Evolutionary conservation across 2,797 vertebrate genomes (phyloP), one percentile per base, ranked within the genome.

Genomic region (Apodemus agrarius): DNA sequence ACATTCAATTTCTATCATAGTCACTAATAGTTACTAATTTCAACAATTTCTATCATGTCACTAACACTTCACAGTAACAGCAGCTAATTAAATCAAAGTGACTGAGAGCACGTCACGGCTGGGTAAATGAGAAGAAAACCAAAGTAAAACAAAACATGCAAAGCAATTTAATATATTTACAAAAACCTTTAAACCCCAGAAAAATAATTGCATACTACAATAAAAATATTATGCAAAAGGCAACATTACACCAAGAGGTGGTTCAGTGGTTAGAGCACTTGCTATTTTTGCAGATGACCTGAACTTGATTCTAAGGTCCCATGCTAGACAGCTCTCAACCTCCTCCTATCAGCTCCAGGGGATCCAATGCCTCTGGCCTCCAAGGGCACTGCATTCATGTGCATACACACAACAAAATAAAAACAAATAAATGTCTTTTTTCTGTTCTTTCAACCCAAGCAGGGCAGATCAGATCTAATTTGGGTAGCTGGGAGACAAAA

Each of bases 11-110:
- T 90, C 65, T 34, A 63, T 43, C 21, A 49, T 43, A 6, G 61
- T 97, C 26, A 76, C 43, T 46, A 46, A 46, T 46, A 76, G 24
- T 76, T 40, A 46, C 75, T 76, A 76, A 29, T 46, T 29, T 76
- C 75, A 76, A 76, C 43, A 46, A 76, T 46, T 76, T 29, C 43
- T 92, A 93, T 92, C 79, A 87, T 49, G 69, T 81, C 89, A 90
- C 46, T 79, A 90, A 92, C 24, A 83, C 31, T 59, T 87, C 82
- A 88, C 17, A 88, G 59, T 83, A 94, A 90, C 2, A 89, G 59
- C 93, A 91, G 22, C 78, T 96, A 92, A 61, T 88, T 84, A 88
- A 13, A 94, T 43, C 72, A 75, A 43, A 13, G 37, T 43, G 22
- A 43, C 37, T 43, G 72, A 75, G 72, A 75, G 22, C 37, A 57